phyloP scores from a whole-genome alignment of 2,113 vertebrate species.

The Ifrita kowaldi region DNA sequence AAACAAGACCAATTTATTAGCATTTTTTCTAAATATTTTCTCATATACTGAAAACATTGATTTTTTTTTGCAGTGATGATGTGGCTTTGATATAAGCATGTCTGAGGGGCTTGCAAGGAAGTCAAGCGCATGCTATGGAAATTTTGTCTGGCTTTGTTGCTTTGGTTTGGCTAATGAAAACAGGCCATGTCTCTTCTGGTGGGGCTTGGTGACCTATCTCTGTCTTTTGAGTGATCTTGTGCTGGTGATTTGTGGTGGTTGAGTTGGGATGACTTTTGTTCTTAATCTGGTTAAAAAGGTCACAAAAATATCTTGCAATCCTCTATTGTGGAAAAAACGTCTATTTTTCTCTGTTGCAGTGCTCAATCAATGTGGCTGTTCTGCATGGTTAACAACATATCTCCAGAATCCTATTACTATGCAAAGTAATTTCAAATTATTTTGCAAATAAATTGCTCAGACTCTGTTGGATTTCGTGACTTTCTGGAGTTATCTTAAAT shows the following conservation, averaged over 20 bases:
- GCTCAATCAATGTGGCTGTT: constrained; percentile 44
- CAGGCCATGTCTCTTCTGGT: neutral
- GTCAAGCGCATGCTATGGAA: fast-evolving
- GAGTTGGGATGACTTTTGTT: neutral
- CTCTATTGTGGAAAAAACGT: neutral
- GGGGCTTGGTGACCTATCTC: neutral
- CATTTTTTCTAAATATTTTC: neutral
- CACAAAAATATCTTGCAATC: neutral
- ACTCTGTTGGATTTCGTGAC: constrained; percentile 20
- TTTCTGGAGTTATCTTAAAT: constrained; percentile 52
- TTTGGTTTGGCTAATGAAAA: neutral
- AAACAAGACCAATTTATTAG: neutral
- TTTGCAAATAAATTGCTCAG: constrained; percentile 52
- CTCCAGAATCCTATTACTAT: constrained; percentile 58
- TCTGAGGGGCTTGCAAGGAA: neutral
- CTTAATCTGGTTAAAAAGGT: neutral
- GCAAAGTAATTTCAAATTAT: constrained; percentile 61
- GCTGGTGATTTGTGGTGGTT: neutral
- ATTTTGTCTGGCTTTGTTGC: neutral
- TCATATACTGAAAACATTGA: neutral
- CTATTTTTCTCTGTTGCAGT: constrained; percentile 17
- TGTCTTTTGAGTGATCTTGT: neutral
- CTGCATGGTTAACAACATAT: constrained; percentile 45
- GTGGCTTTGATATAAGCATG: neutral
- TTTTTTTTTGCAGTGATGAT: neutral